Evolutionary conservation across 2,888 invertebrate genomes (phyloP).

Genomic region (Chouioia cunea): DNA sequence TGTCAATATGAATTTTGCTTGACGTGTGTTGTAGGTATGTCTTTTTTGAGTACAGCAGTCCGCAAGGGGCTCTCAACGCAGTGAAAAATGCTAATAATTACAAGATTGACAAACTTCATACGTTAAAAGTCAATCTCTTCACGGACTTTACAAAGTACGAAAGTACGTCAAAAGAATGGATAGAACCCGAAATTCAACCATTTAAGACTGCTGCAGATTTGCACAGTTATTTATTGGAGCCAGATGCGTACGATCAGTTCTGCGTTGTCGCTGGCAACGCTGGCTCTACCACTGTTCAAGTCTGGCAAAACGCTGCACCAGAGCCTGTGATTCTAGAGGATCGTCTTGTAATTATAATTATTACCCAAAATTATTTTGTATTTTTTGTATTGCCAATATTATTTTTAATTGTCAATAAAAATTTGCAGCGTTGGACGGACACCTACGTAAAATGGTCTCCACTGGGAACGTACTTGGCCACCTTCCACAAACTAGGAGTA

Average conservation of each 20-base stretch:
- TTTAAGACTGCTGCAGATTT: constrained; percentile 94
- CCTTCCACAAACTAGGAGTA: constrained; percentile 95
- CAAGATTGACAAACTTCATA: constrained; percentile 95
- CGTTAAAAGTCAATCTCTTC: constrained; percentile 93
- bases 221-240: constrained; percentile 91
- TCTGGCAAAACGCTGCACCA: constrained; percentile 90
- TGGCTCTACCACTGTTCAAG: constrained; percentile 80
- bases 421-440: constrained; percentile 89
- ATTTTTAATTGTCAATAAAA: constrained; percentile 40
- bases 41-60: constrained; percentile 91
- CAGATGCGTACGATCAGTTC: constrained; percentile 97
- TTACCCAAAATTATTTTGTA: constrained; percentile 3
- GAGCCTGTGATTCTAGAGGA: constrained; percentile 88
- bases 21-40: constrained; percentile 74
- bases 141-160: constrained; percentile 96
- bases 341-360: constrained; percentile 74
- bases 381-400: background rate
- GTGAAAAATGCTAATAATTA: constrained; percentile 90
- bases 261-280: constrained; percentile 89
- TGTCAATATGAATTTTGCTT: background rate
- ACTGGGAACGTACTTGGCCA: constrained; percentile 94
- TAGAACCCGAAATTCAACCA: constrained; percentile 87
- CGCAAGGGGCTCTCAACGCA: constrained; percentile 88
- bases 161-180: constrained; percentile 93
- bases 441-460: constrained; percentile 98